Evolutionary conservation across 2,888 invertebrate species (phyloP), one percentile per base, ranked within the genome.

Genomic region (Ferdinandea cuprea): DNA sequence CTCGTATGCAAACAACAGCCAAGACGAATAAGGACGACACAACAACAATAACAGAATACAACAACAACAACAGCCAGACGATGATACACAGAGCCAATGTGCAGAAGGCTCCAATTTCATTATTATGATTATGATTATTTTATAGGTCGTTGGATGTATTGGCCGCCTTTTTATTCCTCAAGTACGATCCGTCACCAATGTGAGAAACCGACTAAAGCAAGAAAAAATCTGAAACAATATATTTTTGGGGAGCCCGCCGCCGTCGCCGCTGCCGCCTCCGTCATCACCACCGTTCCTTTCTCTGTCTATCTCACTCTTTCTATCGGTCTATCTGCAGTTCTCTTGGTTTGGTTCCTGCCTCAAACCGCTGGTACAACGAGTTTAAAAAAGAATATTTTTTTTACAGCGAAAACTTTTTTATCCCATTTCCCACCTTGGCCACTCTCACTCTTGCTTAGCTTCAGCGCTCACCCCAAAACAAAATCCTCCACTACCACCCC

Each of bases 201-300:
- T 91, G 90, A 91, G 91, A 90, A 91, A 91, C 90, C 90, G 90
- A 91, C 91, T 91, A 90, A 91, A 91, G 90, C 90, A 90, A 89
- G 90, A 91, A 91, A 91, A 91, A 91, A 91, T 89, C 90, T 91
- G 91, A 91, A 91, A 91, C 91, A 91, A 91, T 91, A 91, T 91
- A 90, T 91, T 90, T 89, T 89, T 87, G 87, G 89, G 89, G 90
- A 89, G 71, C 76, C 83, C 80, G 54, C 77, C 71, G 77, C 58
- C 74, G 69, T 59, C 74, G 56, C 61, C 54, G 42, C 40, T 42
- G 40, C 52, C 42, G 42, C 40, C 76, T 46, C 69, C 61, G 63
- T 40, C 37, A 35, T 48, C 42, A 42, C 40, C 76, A 52, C 69
- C 61, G 63, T 40, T 44, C 13, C 56, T 54, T 71, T 65, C 58